A percentile compares a stretch with the other conserved stretches of the same genome.
phyloP scores from a whole-genome alignment of 2,113 vertebrate species.

The Odobenus rosmarus region DNA sequence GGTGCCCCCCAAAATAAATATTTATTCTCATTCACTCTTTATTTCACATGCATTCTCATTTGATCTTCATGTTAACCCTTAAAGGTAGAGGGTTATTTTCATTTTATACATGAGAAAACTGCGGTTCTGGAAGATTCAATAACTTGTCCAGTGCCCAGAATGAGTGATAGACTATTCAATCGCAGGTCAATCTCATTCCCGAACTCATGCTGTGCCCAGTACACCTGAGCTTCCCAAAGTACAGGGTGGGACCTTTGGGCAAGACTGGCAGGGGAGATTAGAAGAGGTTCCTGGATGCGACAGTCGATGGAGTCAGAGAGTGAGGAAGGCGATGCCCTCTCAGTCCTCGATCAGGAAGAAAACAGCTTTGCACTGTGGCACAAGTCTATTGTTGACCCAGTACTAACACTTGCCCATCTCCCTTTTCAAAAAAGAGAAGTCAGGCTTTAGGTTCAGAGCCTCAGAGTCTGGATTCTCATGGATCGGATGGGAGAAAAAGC shows the following conservation, averaged over 20 bases:
- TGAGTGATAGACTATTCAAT: background rate
- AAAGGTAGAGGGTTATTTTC: background rate
- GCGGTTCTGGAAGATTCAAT: background rate
- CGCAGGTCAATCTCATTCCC: background rate
- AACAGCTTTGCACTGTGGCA: background rate
- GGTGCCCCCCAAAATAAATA: background rate
- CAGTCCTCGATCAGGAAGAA: background rate
- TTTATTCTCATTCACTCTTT: background rate
- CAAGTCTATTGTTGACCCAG: fast-evolving
- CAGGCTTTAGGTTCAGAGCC: background rate
- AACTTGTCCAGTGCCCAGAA: background rate
- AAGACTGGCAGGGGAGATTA: background rate
- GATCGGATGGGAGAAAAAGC: background rate
- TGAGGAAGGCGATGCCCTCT: background rate
- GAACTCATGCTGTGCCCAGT: background rate
- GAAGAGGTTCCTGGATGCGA: background rate
- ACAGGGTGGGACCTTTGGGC: background rate
- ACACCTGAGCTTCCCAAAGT: background rate
- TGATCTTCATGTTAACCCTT: background rate
- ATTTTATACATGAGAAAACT: background rate
- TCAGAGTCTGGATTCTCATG: background rate
- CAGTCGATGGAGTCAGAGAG: background rate
- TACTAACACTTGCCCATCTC: background rate
- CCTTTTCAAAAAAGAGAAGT: background rate
- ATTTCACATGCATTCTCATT: background rate